These are phyloP conservation scores for Phainopepla nitens DNA, from an alignment of 2,113 vertebrate species.

Conservation along the genomic window DNA sequence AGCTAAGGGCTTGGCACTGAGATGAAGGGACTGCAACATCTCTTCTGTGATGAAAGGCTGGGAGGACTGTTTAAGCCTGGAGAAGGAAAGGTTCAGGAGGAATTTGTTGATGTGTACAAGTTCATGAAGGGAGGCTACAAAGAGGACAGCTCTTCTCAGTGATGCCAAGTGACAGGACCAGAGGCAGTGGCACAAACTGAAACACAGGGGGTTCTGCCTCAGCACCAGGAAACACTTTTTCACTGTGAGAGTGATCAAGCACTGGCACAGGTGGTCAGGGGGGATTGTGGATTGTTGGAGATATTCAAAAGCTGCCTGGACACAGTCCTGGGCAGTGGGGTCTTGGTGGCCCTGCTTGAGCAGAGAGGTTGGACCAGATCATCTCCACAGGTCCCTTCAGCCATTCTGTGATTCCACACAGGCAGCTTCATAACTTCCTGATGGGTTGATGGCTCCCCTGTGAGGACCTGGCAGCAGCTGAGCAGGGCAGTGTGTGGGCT, in stretches of 20 bases:
- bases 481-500: not conserved
- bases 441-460: not conserved
- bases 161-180: not conserved
- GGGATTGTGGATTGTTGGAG: fast-evolving
- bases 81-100: not conserved
- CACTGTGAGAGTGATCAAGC: too few relatives aligned
- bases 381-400: not conserved
- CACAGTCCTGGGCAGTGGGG: not conserved
- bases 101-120: not conserved
- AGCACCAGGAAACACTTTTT: not conserved
- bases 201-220: not conserved
- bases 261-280: not conserved
- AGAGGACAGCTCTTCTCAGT: not conserved
- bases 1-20: not conserved
- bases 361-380: not conserved
- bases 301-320: fast-evolving
- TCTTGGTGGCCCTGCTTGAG: not conserved
- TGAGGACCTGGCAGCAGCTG: not conserved
- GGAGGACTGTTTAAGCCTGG: not conserved
- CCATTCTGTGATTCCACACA: not conserved
- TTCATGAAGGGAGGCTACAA: too few relatives aligned
- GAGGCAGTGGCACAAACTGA: not conserved
- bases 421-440: not conserved
- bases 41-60: not conserved
- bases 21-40: not conserved